Evolutionary conservation across 2,888 invertebrate genomes (phyloP), one percentile per base, ranked within the genome.

Genomic region (Drosophila eohydei): DNA sequence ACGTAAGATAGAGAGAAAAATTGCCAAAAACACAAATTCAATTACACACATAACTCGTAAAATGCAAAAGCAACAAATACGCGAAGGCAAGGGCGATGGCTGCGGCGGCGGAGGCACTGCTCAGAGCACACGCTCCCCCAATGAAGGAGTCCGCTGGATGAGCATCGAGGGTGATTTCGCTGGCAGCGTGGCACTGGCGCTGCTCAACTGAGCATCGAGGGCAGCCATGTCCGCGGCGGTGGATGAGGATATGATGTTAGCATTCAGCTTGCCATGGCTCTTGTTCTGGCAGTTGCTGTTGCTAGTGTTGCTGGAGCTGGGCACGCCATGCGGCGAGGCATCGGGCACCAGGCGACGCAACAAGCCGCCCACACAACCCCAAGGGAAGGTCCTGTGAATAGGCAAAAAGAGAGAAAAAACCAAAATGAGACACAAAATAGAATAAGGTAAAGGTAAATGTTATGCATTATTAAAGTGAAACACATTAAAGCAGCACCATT

Each of bases 261-360:
- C 60, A 51, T 69, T 83, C 36, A 54, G 36, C 41, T 69, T 72
- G 52, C 51, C 52, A 50, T 30, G 68, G 74, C 58, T 57, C 55
- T 40, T 40, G 56, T 14, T 64, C 11, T 21, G 32, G 30, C 21
- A 16, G 41, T 6, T 50, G 46, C 14, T 46, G 46, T 26, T 28
- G 46, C 4, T 9, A 11, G 4, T 4, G 48, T n/a, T n/a, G 54
- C 30, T 67, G 32, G 74, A 58, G 64, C 71, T 68, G 66, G 74
- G 83, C 63, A 78, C 34, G 4, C 91, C 91, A 60, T 92, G 92
- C n/a, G 96, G 96, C 12, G 94, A 94, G 3, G 95, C 96, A 88
- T 96, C 96, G 1, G 94, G 95, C 16, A 96, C 95, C 30, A 96
- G 86, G 11, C 94, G 94, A 57, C 95, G 94, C 74, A 96, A 93